Percentiles rank a stretch among this genome's conserved stretches.
phyloP scores from a whole-genome alignment of 2,888 invertebrate species.

The Machimus atricapillus region DNA sequence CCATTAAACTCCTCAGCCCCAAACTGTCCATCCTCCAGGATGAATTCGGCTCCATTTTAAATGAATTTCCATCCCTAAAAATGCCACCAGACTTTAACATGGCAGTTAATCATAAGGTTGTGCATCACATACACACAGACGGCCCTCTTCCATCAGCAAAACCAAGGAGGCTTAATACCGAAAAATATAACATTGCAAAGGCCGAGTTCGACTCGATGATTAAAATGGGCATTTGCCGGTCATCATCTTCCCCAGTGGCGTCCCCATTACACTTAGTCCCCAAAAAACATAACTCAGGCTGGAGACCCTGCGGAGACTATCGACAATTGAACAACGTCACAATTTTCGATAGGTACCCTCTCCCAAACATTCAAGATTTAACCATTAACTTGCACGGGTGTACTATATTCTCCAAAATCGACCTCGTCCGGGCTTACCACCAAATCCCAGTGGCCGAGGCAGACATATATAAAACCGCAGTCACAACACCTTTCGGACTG shows the following conservation, averaged over 20 bases:
- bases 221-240: slow-evolving; percentile 49
- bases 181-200: slow-evolving; percentile 49
- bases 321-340: slow-evolving; percentile 23
- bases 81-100: neutral
- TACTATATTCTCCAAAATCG: slow-evolving; percentile 48
- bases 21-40: neutral
- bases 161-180: slow-evolving; percentile 46
- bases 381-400: neutral
- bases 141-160: slow-evolving; percentile 45
- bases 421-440: slow-evolving; percentile 54
- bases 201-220: slow-evolving; percentile 49
- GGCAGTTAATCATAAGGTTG: neutral
- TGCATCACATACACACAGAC: slow-evolving; percentile 37
- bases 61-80: neutral
- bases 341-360: slow-evolving; percentile 19
- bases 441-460: slow-evolving; percentile 53
- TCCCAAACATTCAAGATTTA: slow-evolving; percentile 25
- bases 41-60: neutral
- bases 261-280: slow-evolving; percentile 37
- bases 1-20: neutral
- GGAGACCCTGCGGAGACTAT: slow-evolving; percentile 28
- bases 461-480: slow-evolving; percentile 55
- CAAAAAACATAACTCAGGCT: neutral
- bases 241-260: slow-evolving; percentile 50
- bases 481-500: slow-evolving; percentile 54